Evolutionary conservation across 2,797 vertebrate genomes (phyloP), one percentile per base, ranked within the genome.

Genomic region (Rhinatrema bivittatum): DNA sequence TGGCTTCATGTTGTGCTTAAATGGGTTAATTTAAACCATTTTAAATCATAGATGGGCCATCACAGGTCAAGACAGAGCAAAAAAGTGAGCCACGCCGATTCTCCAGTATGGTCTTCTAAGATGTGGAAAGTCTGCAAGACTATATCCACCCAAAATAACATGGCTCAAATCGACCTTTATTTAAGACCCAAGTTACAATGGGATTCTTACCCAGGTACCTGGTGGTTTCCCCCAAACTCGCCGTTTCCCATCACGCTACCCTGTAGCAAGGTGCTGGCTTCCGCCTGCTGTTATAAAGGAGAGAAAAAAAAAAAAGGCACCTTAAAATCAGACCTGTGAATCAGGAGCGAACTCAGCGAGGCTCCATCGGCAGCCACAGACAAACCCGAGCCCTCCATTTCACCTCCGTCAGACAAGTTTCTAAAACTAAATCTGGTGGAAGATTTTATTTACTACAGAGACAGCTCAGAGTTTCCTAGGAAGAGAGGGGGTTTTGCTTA

Each of bases 191-290:
- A n/a, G n/a, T 2, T 12, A 25, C n/a, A 9, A 15, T 9, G 7
- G 32, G 9, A 15, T 9, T 20, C 65, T 64, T 66, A 97, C 95
- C 87, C 82, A 44, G 71, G 62, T 26, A 71, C 50, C 61, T 84
- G 85, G 42, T 62, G 82, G 48, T 82, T 81, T 29, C 73, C 53
- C 10, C 74, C 71, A n/a, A 68, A 29, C 14, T 68, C 84, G 35
- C 82, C 76, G 7, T 82, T 86, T 36, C 81, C 68, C 33, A 82
- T 47, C 20, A 57, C 16, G 2, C 67, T 68, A 4, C 80, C 86
- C 23, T 87, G 86, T 37, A 90, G 71, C 60, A 90, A 66, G 3
- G 76, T 68, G 2, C 75, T 77, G 45, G 85, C 70, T 39, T 88
- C 86, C 56, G 79, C 79, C 16, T 88, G 79, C 16, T 62, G 52